phyloP scores from a whole-genome alignment of 2,888 invertebrate species.

The Erebia epiphron region DNA sequence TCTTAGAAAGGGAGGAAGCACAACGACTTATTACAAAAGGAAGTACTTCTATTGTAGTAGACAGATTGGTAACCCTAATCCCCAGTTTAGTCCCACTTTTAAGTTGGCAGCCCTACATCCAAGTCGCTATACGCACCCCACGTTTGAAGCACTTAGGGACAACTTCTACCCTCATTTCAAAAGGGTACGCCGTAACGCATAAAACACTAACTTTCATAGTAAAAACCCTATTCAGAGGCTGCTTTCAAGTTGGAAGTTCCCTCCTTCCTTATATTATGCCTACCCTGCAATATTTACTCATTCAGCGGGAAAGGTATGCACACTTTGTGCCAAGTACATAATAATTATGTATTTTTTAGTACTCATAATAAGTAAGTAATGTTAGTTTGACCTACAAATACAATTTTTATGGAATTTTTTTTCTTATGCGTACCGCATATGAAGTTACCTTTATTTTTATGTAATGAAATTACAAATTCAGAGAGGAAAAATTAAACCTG shows the following conservation, averaged over 20 bases:
- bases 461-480: too few relatives aligned
- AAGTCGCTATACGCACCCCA: constrained; percentile 27
- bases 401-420: too few relatives aligned
- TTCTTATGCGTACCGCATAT: too few relatives aligned
- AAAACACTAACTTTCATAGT: constrained; percentile 33
- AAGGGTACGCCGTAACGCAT: constrained; percentile 29
- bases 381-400: too few relatives aligned
- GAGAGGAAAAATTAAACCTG: too few relatives aligned
- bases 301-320: background rate
- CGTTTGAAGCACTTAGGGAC: constrained; percentile 36
- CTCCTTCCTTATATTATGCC: constrained; percentile 9
- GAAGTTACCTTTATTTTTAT: too few relatives aligned
- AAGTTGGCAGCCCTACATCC: constrained; percentile 16
- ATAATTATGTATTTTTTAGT: too few relatives aligned
- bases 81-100: background rate
- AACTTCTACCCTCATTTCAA: constrained; percentile 31
- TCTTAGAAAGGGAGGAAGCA: background rate
- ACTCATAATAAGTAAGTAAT: too few relatives aligned
- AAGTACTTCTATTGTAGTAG: background rate
- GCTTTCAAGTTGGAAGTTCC: constrained; percentile 25
- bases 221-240: constrained; percentile 28
- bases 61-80: background rate
- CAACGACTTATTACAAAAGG: background rate
- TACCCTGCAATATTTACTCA: constrained; percentile 2
- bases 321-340: background rate